Base-by-base conservation (phyloP, 2,797 vertebrate species). In the Sebastes oblongus region DNA sequence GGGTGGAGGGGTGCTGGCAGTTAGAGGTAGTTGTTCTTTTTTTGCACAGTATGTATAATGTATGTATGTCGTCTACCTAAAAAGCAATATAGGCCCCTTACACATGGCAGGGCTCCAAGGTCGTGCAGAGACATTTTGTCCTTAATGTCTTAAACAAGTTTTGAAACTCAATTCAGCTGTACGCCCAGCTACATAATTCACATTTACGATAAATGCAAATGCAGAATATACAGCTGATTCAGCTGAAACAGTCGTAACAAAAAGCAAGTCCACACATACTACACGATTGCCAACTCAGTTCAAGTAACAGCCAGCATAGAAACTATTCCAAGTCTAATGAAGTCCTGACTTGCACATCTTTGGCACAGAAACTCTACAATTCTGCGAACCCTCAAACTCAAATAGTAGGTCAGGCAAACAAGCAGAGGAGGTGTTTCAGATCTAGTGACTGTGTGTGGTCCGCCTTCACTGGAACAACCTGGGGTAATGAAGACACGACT, bases 371-470 rank as follows among this genome's bases (percentile, higher is more conserved):
- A 79, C 65, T 84, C 72, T 60, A 69, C 74, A 52, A 88, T 89
- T 88, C 82, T 88, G 84, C 77, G 67, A 88, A 86, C 75, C 77
- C 86, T 88, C 69, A 88, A 84, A 94, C 86, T 90, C 78, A 90
- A 91, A 93, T 87, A 90, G 79, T 84, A 84, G 88, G 86, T 91
- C 88, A 86, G 81, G 84, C 78, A 91, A 93, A 91, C 85, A 90
- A 71, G 80, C 70, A 55, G 67, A 85, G 85, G 85, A 80, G 86
- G 83, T 70, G 78, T 86, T 90, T 93, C 80, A 83, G 78, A 91
- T 91, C 80, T 78, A 30, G 60, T 64, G 78, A 66, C 90, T 94
- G 95, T 95, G 95, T 95, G 96, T 95, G 95, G 95, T 95, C 95
- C 18, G 22, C 72, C 71, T 88, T 42, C 73, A 58, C 82, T 86